Percentiles rank a stretch among this genome's conserved stretches.
These are phyloP conservation scores for Ascaphus truei DNA, from an alignment of 2,113 vertebrate genomes.

Conservation along the genomic window DNA sequence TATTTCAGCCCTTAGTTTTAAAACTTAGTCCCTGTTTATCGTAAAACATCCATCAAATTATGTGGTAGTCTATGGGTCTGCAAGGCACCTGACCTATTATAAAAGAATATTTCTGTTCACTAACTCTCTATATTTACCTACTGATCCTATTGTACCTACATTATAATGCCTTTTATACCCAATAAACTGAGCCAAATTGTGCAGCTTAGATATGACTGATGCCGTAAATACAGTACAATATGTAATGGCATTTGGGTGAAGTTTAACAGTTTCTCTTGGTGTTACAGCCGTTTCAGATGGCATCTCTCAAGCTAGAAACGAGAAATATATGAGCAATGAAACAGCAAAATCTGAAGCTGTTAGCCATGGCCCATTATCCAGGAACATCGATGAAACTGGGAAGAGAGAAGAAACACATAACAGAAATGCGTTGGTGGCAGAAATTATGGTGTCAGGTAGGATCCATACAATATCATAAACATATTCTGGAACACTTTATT, in stretches of 20 bases:
- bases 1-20: conserved; percentile 28
- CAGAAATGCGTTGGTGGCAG: conserved; percentile 50
- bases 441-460: conserved; percentile 85
- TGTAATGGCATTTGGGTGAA: conserved; percentile 18
- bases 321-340: conserved; percentile 31
- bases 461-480: background rate
- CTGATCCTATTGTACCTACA: conserved; percentile 29
- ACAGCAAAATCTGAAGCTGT: conserved; percentile 38
- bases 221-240: background rate
- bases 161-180: conserved; percentile 22
- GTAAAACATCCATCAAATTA: conserved; percentile 26
- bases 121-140: conserved; percentile 10
- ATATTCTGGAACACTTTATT: too few relatives aligned
- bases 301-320: background rate
- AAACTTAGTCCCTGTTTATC: conserved; percentile 30
- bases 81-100: conserved; percentile 21
- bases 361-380: conserved; percentile 1
- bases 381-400: background rate
- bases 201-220: background rate
- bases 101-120: conserved; percentile 6
- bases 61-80: background rate
- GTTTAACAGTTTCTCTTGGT: background rate
- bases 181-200: background rate
- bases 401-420: conserved; percentile 14
- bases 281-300: conserved; percentile 48